Conservation (phyloP, 92 coral and sea anemone genomes). For the Isaurus tuberculatus region DNA sequence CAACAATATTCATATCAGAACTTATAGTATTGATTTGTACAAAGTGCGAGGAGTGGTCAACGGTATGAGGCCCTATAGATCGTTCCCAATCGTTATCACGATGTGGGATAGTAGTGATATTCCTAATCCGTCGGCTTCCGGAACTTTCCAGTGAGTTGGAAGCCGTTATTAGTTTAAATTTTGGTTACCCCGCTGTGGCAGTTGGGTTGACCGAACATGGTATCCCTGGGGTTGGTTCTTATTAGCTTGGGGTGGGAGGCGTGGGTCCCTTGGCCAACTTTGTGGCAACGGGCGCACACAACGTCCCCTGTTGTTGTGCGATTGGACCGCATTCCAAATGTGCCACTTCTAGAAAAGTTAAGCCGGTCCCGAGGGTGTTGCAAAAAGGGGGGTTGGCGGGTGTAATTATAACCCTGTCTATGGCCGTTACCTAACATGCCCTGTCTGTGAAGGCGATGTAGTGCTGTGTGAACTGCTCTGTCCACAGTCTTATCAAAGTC, state of each 20-base stretch:
- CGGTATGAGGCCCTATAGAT: slow-evolving; percentile 1
- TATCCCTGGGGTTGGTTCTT: neutral
- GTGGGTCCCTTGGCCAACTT: neutral
- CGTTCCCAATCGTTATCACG: neutral
- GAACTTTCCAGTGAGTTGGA: neutral
- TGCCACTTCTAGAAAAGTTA: neutral
- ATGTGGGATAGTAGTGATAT: slow-evolving; percentile 3
- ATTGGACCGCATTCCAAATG: neutral
- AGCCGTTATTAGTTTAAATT: neutral
- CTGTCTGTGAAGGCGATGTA: slow-evolving; percentile 2
- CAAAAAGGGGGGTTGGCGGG: neutral
- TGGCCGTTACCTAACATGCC: neutral
- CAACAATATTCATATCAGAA: neutral
- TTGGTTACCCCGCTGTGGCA: slow-evolving; percentile 6
- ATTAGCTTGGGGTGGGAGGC: neutral
- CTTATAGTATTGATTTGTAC: neutral
- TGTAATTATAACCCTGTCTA: neutral
- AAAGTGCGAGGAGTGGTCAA: slow-evolving; percentile 5
- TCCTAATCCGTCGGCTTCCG: neutral
- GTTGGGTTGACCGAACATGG: neutral
- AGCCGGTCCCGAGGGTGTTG: slow-evolving; percentile 12
- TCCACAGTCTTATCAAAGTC: slow-evolving; percentile 1
- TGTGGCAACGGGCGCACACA: neutral
- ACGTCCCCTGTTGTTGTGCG: slow-evolving; percentile 11
- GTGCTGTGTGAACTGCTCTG: neutral